Evolutionary conservation across 2,888 invertebrate genomes (phyloP), one percentile per base, ranked within the genome.

Genomic region (Drosophila ezoana): DNA sequence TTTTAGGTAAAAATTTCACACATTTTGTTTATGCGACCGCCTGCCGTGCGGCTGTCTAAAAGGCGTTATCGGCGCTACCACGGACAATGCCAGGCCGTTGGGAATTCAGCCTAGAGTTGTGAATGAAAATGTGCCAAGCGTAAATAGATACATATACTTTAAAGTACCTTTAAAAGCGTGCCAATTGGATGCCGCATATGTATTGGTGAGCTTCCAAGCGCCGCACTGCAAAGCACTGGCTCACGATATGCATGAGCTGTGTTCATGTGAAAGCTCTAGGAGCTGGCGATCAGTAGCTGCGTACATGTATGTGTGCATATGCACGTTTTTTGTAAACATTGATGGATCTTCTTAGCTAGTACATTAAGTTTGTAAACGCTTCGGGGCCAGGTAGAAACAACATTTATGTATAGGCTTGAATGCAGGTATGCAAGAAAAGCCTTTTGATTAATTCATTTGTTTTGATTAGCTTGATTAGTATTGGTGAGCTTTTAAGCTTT

Each of bases 1-100:
- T 87, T 83, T 83, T 83, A 83, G 87, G 87, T 87, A 83, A 60
- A 84, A 87, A 81, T 83, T 83, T 83, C 85, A 87, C 87, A 87
- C 87, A 76, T 76, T 87, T 87, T 84, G 85, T 84, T 83, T 84
- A 71, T 77, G 72, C 62, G 81, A 67, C 84, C 79, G 62, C 83
- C 81, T 65, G 87, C 63, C 72, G 84, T 66, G 80, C 80, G 45
- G 43, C 44, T 56, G 70, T 66, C 70, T 49, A 58, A 51, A 73
- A 83, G 81, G 82, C 82, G 84, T 76, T 87, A 83, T 73, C 83
- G 83, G 83, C 83, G 83, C 83, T 83, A 70, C 56, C 65, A 58
- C 51, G 43, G 37, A 67, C 60, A 64, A 61, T 54, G 77, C 56
- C n/a, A 53, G 59, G 60, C 54, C 76, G 57, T 71, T 61, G 69